Base-by-base conservation (phyloP, 2,888 invertebrate genomes). In the Holacanthella duospinosa region DNA sequence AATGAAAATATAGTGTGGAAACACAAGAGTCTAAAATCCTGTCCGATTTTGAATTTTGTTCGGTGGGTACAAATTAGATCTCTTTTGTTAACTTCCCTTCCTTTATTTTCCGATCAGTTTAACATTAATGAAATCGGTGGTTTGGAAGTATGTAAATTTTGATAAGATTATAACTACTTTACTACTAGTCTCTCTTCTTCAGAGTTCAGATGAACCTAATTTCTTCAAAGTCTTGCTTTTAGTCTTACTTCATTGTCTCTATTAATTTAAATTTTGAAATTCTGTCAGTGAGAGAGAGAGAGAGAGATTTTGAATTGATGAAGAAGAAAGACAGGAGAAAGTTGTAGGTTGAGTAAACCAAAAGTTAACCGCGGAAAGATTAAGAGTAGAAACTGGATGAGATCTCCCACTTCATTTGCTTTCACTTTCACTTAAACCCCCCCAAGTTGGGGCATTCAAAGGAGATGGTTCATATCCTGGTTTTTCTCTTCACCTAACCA, bases 101-200 rank as follows among this genome's bases (percentile, higher is more conserved):
- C 12, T 68, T 66, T 64, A 66, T 68, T 66, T 68, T 68, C 66
- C 68, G 68, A 68, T 68, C 66, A 68, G 65, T 68, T 68, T 54
- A 68, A 64, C 68, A 62, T 55, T 64, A 63, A 64, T 60, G 60
- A 64, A 66, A 29, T 65, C 62, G 63, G 53, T 64, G 64, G 60
- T 28, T 61, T 55, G 64, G 64, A 66, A 65, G 58, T 62, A 68
- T 68, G 68, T 64, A 68, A 68, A 68, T 68, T 21, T 21, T n/a
- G 48, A 48, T 48, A 48, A 48, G 48, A 48, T 48, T 48, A 48
- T 48, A 48, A 16, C 16, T 36, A 6, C 36, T 16, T 16, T 12
- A 36, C 9, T 36, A 36, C 9, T 6, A 36, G 6, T 36, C 36
- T 36, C 36, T 36, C 36, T 36, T 16, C 36, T 36, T 36, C 16